Evolutionary conservation across 2,888 invertebrate genomes (phyloP).

Genomic region (Xanthorhoe spadicearia): DNA sequence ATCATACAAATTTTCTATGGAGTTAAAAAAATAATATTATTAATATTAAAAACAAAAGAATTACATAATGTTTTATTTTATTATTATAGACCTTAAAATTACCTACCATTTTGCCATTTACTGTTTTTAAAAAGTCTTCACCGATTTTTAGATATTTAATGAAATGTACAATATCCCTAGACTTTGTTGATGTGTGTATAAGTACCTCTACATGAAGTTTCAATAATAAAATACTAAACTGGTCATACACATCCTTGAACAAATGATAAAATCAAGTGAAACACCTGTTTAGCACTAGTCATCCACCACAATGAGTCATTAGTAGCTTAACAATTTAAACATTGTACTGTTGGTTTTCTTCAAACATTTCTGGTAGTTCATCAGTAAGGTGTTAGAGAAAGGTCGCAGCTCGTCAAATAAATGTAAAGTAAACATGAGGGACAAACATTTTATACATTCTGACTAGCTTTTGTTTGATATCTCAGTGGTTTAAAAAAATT

Average conservation of each 20-base stretch:
- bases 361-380: not conserved
- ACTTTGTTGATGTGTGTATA: too few species aligned
- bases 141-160: too few species aligned
- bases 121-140: too few species aligned
- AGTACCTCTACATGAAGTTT: not conserved
- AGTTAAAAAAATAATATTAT: too few species aligned
- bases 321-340: not conserved
- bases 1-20: too few species aligned
- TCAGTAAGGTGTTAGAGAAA: not conserved
- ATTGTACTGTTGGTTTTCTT: not conserved
- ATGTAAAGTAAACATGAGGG: not conserved
- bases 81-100: too few species aligned
- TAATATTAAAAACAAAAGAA: too few species aligned
- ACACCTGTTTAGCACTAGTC: slow-evolving; percentile 18
- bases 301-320: slow-evolving; percentile 10
- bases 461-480: too few species aligned
- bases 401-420: not conserved
- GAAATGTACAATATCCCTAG: too few species aligned
- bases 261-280: slow-evolving; percentile 7
- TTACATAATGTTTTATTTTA: too few species aligned
- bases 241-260: slow-evolving; percentile 3
- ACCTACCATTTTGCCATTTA: too few species aligned
- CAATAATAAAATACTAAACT: not conserved
- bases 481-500: too few species aligned
- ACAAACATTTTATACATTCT: not conserved